Base-by-base conservation (phyloP, 2,113 vertebrate genomes). In the Piaya cayana region DNA sequence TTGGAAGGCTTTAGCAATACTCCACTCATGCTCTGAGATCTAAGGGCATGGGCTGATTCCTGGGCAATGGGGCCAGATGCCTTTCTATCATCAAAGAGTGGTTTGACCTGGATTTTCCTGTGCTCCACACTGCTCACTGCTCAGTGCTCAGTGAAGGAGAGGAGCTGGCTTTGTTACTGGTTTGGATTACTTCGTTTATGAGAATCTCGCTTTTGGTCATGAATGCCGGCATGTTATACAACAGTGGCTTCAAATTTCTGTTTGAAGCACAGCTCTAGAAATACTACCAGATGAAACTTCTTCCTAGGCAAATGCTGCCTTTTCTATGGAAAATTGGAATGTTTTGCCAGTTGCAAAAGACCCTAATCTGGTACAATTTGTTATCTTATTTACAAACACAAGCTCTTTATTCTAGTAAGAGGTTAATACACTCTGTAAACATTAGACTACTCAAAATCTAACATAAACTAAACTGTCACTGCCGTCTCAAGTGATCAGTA, bases 291-390 rank as follows among this genome's bases (percentile, higher is more conserved):
- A 90, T 91, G 64, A 76, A 39, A 22, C 88, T 96, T 95, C 82
- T 75, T 80, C 70, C 74, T 85, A 64, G 77, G 62, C n/a, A 49
- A 92, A 70, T 4, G 20, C 34, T 65, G 89, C 65, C 11, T 42
- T 49, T 65, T 94, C 71, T 58, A n/a, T 72, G 36, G 92, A 90
- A 96, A 97, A 94, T 17, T 39, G 84, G 87, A 88, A 76, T 94
- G 88, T 37, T 95, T 94, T 85, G 71, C 92, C 91, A 88, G 92
- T 97, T 94, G 93, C 95, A 97, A 95, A 97, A 97, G 93, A 78
- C 68, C n/a, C 32, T 86, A 88, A 30, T 34, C 92, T 55, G 58
- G 78, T 45, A 82, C 92, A 84, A 81, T 11, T 84, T 42, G 82
- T 82, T 74, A 77, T 77, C 84, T 94, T 94, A 89, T 91, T 93